Evolutionary conservation across 2,113 vertebrate genomes (phyloP), one percentile per base, ranked within the genome.

Genomic region (Odobenus rosmarus): DNA sequence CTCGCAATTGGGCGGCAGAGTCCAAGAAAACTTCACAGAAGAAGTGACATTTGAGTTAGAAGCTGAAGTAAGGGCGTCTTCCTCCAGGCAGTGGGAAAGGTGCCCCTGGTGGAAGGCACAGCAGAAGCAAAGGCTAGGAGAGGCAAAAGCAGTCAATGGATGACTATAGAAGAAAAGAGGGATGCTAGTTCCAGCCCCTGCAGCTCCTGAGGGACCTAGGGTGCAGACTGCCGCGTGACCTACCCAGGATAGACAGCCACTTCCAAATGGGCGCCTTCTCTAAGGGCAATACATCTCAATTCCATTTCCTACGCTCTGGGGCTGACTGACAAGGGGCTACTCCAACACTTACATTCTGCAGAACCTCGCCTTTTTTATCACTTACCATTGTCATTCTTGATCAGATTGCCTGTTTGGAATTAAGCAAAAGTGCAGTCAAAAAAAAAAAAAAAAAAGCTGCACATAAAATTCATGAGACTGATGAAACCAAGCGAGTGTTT

Each of bases 191-290:
- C 7, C 3, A 53, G 64, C 28, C 1, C 1, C 19, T 1, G 10
- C 24, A 16, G 51, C 15, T 0, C 4, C 39, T 21, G 9, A 13
- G 57, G 21, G 18, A 16, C 3, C 71, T 3, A 1, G 28, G 26
- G 5, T 16, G 24, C 3, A 49, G 23, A 46, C 61, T 3, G 4
- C 19, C 5, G 0, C 3, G 15, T 10, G 0, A 9, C 1, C 4
- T 24, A 39, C 10, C 39, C 53, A 57, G 28, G 0, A 16, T 4
- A 36, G 67, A 72, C 82, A n/a, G 15, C 24, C 55, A 7, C 33
- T 62, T 62, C 19, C 62, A 81, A 14, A 62, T 0, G 28, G 2
- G 5, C 11, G 0, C 28, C 77, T 49, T 77, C n/a, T 12, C 13
- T 23, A 19, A 36, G 11, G 10, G 21, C 4, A 71, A 14, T 2